Base-by-base conservation (phyloP, 2,888 invertebrate species). In the Acanthococcus lagerstroemiae region DNA sequence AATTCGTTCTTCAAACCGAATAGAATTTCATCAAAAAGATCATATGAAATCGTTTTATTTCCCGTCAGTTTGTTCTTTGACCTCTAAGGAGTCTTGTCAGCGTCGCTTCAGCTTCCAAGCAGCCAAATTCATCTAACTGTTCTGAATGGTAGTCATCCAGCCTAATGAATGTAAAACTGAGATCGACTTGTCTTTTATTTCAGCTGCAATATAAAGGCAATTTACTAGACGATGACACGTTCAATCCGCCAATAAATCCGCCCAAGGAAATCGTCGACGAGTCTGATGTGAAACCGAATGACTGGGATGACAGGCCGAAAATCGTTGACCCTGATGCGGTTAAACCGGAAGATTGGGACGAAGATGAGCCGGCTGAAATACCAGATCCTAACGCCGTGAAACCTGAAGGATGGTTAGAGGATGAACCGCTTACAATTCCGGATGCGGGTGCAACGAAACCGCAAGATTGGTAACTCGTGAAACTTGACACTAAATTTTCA, bases 321-420 rank as follows among this genome's bases (percentile, higher is more conserved):
- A 93, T 96, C 70, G 84, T 90, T 0, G 95, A 96, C 76, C 88
- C 90, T 1, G 82, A 85, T 56, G 90, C 95, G 0, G 79, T 79
- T 0, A 97, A 97, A 75, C 97, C 97, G 0, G 90, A 87, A 0
- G 95, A 97, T 75, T 99, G 97, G 96, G 93, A 96, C 76, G 97
- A 99, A 76, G 84, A 84, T 73, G 92, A 90, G 22, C 95, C 96
- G 0, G 87, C 89, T 65, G 88, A 90, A 76, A 89, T 99, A 67
- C 81, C 86, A 0, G 95, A 96, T 77, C 83, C 86, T 69, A 83
- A 82, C 72, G 93, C 95, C 1, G 80, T 80, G 2, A 90, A 88
- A 76, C 96, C 96, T 0, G 85, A 83, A 17, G 93, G 89, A 17
- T 97, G 96, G 96, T 80, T 96, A 27, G 95, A 95, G 71, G 84